Conservation (phyloP, 1,140 invertebrate genomes). For the Macrobrachium rosenbergii region DNA sequence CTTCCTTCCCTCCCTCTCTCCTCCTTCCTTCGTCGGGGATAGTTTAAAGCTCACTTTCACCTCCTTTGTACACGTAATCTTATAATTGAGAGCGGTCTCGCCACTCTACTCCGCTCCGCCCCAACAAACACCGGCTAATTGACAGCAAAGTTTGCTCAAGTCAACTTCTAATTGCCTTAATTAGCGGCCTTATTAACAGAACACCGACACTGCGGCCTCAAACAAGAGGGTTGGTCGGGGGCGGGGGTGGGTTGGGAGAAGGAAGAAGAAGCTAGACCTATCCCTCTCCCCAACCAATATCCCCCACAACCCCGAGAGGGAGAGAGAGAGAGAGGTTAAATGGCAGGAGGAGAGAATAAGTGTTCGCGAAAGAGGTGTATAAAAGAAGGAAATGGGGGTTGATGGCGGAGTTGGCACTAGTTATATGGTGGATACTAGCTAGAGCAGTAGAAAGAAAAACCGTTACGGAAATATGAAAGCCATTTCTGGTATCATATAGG, state of each 20-base stretch:
- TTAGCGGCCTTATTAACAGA: conserved; percentile 53
- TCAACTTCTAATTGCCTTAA: conserved; percentile 60
- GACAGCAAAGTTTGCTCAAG: conserved; percentile 60
- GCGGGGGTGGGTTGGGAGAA: not conserved
- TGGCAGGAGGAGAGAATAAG: not conserved
- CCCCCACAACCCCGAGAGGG: not conserved
- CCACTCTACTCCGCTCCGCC: conserved; percentile 37
- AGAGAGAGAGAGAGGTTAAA: not conserved
- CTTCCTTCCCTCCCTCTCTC: too few relatives aligned
- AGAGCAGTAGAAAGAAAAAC: too few relatives aligned
- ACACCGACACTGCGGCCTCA: conserved; percentile 38
- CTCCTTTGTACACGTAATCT: conserved; percentile 45
- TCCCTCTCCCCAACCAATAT: too few relatives aligned
- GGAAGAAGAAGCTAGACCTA: not conserved
- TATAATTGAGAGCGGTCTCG: conserved; percentile 51
- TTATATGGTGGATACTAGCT: too few relatives aligned
- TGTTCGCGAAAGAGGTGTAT: not conserved
- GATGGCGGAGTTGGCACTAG: not conserved
- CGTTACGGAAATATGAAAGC: too few relatives aligned
- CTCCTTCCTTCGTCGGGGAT: too few relatives aligned
- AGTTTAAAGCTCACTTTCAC: conserved; percentile 5
- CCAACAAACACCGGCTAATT: conserved; percentile 56
- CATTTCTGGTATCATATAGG: too few relatives aligned
- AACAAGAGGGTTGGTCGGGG: conserved; percentile 7
- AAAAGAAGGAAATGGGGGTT: not conserved